Evolutionary conservation across 1,140 invertebrate species (phyloP), one percentile per base, ranked within the genome.

Genomic region (Drosophila truncata): DNA sequence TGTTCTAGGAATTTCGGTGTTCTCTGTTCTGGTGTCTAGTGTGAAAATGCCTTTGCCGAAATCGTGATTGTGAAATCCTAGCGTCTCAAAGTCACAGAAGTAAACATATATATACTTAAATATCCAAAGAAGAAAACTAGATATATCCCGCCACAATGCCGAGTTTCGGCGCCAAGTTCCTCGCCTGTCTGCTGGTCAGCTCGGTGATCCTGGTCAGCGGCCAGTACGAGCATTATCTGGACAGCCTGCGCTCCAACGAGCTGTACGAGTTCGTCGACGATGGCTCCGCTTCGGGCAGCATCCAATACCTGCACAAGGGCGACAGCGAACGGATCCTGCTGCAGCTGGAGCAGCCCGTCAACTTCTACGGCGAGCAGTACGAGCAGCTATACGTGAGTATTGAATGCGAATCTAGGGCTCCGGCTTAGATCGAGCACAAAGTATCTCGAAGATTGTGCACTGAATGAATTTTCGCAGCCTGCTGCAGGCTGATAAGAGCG

Each of bases 351-450:
- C 94, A 94, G 4, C 96, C 96, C 0, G 94, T 97, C 57, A 93
- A 94, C 8, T 96, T 97, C 92, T 97, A 95, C 92, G 95, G 95
- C 78, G 95, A 95, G 47, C 93, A 93, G 50, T 97, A 96, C 93
- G 94, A 95, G 44, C 94, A 94, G 33, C 94, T 97, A 86, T 97
- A 94, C 93, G 96, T 97, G 93, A 97, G 96, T 96, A 78, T 47
- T 46, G 25, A 78, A 50, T 49, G 31, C 16, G 39, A 33, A 39
- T 60, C 20, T 41, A 37, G 39, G 35, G 66, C 59, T 49, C 10
- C 25, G n/a, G 50, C 39, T 62, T 6, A 14, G 14, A 35, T 33
- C n/a, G 27, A 33, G 25, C 7, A 59, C 62, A 74, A 64, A 58
- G 42, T 71, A 63, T 58, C 59, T 44, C n/a, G 18, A 8, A 46